Evolutionary conservation across 2,113 vertebrate genomes (phyloP).

Genomic region (Callipepla squamata): DNA sequence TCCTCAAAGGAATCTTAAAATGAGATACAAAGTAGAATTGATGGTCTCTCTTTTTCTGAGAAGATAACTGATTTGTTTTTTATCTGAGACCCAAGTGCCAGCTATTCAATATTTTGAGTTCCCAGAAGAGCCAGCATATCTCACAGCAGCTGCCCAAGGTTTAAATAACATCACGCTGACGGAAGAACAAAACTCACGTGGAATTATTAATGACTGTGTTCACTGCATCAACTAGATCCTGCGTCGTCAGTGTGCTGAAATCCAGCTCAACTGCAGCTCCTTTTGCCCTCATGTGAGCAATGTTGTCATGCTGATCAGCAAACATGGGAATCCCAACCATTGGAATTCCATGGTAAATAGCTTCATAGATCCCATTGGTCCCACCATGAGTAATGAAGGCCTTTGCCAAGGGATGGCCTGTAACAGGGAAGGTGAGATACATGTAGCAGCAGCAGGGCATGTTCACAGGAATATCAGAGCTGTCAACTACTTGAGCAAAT

Average conservation of each 20-base stretch:
- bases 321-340: constrained; percentile 90
- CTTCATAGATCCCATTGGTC: constrained; percentile 90
- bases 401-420: constrained; percentile 86
- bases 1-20: not conserved
- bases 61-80: not conserved
- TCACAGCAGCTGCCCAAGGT: not conserved
- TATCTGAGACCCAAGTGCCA: not conserved
- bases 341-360: constrained; percentile 87
- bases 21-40: not conserved
- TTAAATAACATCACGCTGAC: not conserved
- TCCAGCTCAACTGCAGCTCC: constrained; percentile 82
- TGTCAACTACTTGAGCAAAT: not conserved
- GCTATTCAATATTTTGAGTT: not conserved
- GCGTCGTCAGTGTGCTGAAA: constrained; percentile 74
- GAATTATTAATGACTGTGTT: constrained; percentile 81
- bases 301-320: constrained; percentile 85
- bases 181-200: constrained; percentile 77
- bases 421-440: not conserved
- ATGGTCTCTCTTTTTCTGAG: not conserved
- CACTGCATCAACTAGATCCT: constrained; percentile 81
- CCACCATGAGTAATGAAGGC: constrained; percentile 91
- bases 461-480: rapidly evolving
- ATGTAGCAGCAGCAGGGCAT: not conserved
- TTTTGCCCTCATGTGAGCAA: constrained; percentile 81
- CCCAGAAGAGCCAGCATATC: not conserved